Evolutionary conservation across 92 coral and sea anemone genomes (phyloP).

Genomic region (Porites evermanni): DNA sequence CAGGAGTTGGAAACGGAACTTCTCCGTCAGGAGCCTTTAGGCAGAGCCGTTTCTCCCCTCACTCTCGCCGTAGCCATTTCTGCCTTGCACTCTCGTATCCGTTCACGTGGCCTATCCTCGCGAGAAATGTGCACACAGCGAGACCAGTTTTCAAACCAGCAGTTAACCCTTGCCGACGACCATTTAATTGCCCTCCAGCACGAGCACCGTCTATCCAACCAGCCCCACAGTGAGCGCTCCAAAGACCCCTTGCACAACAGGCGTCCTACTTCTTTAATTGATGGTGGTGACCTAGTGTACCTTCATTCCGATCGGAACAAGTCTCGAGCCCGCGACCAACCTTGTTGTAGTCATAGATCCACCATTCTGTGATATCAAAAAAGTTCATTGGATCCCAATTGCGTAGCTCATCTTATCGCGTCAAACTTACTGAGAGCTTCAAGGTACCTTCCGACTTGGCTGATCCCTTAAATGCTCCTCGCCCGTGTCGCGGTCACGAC

Average conservation of each 20-base stretch:
- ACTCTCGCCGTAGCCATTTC: slow-evolving; percentile 47
- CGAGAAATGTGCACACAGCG: slow-evolving; percentile 73
- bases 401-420: slow-evolving; percentile 26
- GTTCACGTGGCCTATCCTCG: slow-evolving; percentile 32
- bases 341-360: slow-evolving; percentile 26
- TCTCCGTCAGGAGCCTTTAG: slow-evolving; percentile 48
- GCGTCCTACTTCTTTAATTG: background rate
- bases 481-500: no score
- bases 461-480: background rate
- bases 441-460: slow-evolving; percentile 1
- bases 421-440: slow-evolving; percentile 16
- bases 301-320: slow-evolving; percentile 54
- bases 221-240: slow-evolving; percentile 58
- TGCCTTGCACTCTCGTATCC: slow-evolving; percentile 29
- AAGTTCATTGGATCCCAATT: slow-evolving; percentile 33
- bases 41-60: slow-evolving; percentile 24
- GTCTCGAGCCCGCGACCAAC: slow-evolving; percentile 26
- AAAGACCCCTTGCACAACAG: slow-evolving; percentile 24
- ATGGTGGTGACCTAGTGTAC: slow-evolving; percentile 47
- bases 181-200: slow-evolving; percentile 41
- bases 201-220: slow-evolving; percentile 48
- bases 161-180: slow-evolving; percentile 38
- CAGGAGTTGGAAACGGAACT: slow-evolving; percentile 37
- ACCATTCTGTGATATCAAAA: slow-evolving; percentile 26
- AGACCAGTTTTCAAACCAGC: slow-evolving; percentile 49